phyloP scores from a whole-genome alignment of 2,797 vertebrate species.

The Paratrypauchen microcephalus region DNA sequence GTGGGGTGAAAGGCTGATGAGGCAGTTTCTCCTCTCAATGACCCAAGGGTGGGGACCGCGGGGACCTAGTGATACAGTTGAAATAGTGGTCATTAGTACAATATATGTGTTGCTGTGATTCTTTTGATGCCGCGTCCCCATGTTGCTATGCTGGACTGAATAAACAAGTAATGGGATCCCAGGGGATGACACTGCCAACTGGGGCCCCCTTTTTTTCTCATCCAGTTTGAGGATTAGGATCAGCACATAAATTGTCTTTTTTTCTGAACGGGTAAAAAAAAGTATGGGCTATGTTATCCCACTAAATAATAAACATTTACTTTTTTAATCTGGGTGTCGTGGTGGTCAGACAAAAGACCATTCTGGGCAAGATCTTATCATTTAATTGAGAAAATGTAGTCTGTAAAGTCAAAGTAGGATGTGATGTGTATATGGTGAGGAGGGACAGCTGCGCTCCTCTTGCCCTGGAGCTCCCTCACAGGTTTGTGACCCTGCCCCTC shows the following conservation, averaged over 20 bases:
- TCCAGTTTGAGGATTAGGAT: neutral
- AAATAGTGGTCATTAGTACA: constrained; percentile 17
- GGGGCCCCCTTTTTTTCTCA: neutral
- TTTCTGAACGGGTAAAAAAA: neutral
- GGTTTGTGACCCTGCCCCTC: constrained; percentile 29
- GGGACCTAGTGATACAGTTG: constrained; percentile 33
- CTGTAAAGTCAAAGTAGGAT: neutral
- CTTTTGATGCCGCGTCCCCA: neutral
- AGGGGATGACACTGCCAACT: neutral
- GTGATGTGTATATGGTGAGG: neutral
- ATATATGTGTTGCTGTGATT: constrained; percentile 6
- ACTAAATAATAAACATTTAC: neutral
- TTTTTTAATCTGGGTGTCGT: neutral
- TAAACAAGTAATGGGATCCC: constrained; percentile 12
- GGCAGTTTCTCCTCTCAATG: constrained; percentile 56
- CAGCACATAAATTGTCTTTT: neutral
- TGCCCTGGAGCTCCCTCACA: constrained; percentile 18
- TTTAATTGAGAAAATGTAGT: neutral
- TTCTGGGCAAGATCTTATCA: neutral
- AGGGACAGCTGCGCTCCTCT: constrained; percentile 31
- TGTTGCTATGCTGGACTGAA: constrained; percentile 4
- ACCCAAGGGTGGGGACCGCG: constrained; percentile 41
- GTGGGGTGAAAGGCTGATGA: constrained; percentile 61
- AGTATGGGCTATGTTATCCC: neutral
- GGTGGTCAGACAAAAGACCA: neutral